phyloP scores from a whole-genome alignment of 2,888 invertebrate species.

The Drosophila barbarae region DNA sequence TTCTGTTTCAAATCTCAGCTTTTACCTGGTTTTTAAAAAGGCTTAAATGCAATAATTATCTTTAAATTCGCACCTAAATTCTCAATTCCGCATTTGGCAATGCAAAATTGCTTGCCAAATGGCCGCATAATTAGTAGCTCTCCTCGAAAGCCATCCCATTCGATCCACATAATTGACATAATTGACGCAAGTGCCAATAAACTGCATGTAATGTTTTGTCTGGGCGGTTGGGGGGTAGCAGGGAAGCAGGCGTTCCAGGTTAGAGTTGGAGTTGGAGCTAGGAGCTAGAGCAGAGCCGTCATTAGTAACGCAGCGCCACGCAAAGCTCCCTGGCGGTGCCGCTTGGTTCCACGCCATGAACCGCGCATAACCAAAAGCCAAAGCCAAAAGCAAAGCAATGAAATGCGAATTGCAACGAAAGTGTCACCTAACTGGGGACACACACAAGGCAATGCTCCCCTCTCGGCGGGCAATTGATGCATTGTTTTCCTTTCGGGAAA shows the following conservation, averaged over 20 bases:
- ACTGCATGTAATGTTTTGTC: slow-evolving; percentile 50
- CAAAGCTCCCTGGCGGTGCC: slow-evolving; percentile 39
- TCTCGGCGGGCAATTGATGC: neutral
- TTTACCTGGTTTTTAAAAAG: neutral
- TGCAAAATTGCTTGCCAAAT: slow-evolving; percentile 38
- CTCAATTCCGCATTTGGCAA: slow-evolving; percentile 22
- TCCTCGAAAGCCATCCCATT: slow-evolving; percentile 6
- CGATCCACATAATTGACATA: slow-evolving; percentile 57
- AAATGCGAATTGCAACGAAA: slow-evolving; percentile 58
- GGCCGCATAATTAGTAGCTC: slow-evolving; percentile 32
- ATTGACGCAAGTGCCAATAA: slow-evolving; percentile 64
- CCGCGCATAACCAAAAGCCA: slow-evolving; percentile 17
- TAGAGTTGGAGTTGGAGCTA: neutral
- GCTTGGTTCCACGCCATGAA: slow-evolving; percentile 65
- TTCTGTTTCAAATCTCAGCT: neutral
- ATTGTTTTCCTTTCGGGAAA: neutral
- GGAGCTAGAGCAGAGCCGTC: slow-evolving; percentile 28
- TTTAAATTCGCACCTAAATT: slow-evolving; percentile 1
- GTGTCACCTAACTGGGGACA: slow-evolving; percentile 48
- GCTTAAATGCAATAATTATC: slow-evolving; percentile 2
- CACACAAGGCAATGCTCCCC: neutral
- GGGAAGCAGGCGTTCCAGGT: neutral
- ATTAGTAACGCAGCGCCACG: slow-evolving; percentile 63
- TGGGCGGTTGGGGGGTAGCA: neutral
- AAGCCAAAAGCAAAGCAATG: slow-evolving; percentile 22